These are phyloP conservation scores for Thrips palmi DNA, from an alignment of 1,140 invertebrate genomes.

Conservation along the genomic window DNA sequence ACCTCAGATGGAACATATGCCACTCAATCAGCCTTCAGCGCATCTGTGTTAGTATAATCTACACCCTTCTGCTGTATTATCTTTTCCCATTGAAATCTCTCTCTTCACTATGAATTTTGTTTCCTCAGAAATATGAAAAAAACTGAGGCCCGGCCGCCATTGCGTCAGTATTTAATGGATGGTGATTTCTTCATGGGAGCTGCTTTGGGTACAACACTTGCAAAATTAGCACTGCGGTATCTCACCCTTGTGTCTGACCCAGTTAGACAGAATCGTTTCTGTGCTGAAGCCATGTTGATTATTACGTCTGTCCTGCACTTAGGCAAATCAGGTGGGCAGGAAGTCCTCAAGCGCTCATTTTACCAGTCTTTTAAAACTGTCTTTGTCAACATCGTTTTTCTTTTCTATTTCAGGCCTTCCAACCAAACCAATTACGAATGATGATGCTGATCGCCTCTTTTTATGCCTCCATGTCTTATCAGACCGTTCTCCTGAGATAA, in stretches of 20 bases:
- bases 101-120: not conserved
- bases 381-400: conserved; percentile 4
- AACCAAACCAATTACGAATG: conserved; percentile 73
- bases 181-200: conserved; percentile 95
- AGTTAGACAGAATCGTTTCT: conserved; percentile 40
- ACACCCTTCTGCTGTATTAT: not conserved
- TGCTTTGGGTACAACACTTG: conserved; percentile 72
- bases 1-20: conserved; percentile 98
- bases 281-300: conserved; percentile 56
- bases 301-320: conserved; percentile 55
- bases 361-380: not conserved
- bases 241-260: conserved; percentile 32
- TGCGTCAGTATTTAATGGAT: conserved; percentile 76
- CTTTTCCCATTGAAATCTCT: not conserved
- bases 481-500: conserved; percentile 46
- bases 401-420: conserved; percentile 30
- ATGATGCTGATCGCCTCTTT: conserved; percentile 82
- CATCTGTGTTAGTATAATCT: conserved; percentile 38
- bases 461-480: conserved; percentile 65
- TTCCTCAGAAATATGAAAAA: conserved; percentile 34
- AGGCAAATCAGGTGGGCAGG: conserved; percentile 39
- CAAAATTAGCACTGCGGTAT: conserved; percentile 74
- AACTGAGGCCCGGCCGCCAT: conserved; percentile 49
- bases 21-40: conserved; percentile 89
- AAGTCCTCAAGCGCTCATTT: not conserved